Evolutionary conservation across 2,797 vertebrate species (phyloP), one percentile per base, ranked within the genome.

Genomic region (Hoplostethus atlanticus): DNA sequence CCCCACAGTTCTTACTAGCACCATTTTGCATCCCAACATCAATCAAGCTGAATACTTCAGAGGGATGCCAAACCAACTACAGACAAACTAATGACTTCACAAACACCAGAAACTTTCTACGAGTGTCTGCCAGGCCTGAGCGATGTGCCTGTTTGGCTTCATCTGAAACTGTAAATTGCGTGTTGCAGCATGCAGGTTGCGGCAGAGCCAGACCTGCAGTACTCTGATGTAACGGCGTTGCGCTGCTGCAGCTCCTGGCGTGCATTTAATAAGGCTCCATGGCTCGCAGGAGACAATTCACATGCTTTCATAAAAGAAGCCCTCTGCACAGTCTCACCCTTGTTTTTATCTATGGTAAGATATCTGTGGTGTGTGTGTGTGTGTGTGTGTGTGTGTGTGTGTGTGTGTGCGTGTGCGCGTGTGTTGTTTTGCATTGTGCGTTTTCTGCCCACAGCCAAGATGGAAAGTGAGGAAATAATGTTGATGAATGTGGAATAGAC

Each of bases 131-230:
- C 9, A 7, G 38, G 9, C 6, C 6, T 40, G 38, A 40, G 6
- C 0, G 9, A 10, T 40, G 38, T 1, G 38, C 38, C 38, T 40
- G 38, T 8, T 40, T 40, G 52, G 25, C 13, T 54, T 34, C 31
- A n/a, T 11, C 17, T 60, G 40, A 6, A 56, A 36, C 54, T 38
- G 25, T n/a, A 56, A 21, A 75, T 50, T 3, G 15, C 44, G 30
- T 48, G 31, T 74, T 58, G 55, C 55, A 55, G 66, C 76, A 77
- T 75, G 72, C 63, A 78, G 7, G 52, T 47, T 28, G 17, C 61
- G 50, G 34, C 3, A 21, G 56, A 73, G 61, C 67, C 4, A 57
- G 40, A 63, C 55, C 12, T 38, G 12, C 56, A 57, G 2, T 55
- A 17, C 31, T 62, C 28, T 66, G 54, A 34, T 62, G 72, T 64